These are phyloP conservation scores for Zaprionus davidi DNA, from an alignment of 1,140 invertebrate genomes.

Conservation along the genomic window DNA sequence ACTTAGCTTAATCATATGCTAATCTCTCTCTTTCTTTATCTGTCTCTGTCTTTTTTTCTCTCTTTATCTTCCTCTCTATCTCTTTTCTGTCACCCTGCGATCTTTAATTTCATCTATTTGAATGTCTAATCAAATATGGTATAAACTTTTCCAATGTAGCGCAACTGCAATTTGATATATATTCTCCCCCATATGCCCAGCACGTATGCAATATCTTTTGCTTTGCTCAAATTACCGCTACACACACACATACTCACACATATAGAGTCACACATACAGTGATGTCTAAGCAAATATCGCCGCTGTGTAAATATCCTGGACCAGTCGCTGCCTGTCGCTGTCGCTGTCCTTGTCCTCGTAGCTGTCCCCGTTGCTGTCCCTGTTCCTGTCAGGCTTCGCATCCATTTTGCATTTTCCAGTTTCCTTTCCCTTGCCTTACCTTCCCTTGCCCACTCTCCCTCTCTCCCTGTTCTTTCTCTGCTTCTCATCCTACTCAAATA, in stretches of 20 bases:
- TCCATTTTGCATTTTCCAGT: conserved; percentile 78
- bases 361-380: conserved; percentile 8
- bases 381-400: conserved; percentile 55
- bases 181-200: conserved; percentile 42
- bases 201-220: conserved; percentile 41
- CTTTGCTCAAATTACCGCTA: conserved; percentile 54
- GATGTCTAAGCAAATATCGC: conserved; percentile 68
- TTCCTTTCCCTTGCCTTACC: conserved; percentile 19
- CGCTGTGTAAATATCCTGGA: conserved; percentile 77
- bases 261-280: conserved; percentile 3
- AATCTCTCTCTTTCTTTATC: not conserved
- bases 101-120: conserved; percentile 2
- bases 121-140: conserved; percentile 5
- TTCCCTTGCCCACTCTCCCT: not conserved
- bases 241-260: conserved; percentile 25
- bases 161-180: conserved; percentile 56
- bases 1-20: not conserved
- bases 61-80: not conserved
- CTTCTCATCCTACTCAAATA: conserved; percentile 21
- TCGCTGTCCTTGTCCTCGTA: conserved; percentile 6
- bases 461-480: not conserved
- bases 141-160: conserved; percentile 49
- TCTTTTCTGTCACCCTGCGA: not conserved
- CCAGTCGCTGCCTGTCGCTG: conserved; percentile 1
- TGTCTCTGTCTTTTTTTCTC: not conserved